Percentiles rank a stretch among this genome's conserved stretches.
Evolutionary conservation across 92 coral and sea anemone species (phyloP).

Genomic region (Palythoa heliodiscus): DNA sequence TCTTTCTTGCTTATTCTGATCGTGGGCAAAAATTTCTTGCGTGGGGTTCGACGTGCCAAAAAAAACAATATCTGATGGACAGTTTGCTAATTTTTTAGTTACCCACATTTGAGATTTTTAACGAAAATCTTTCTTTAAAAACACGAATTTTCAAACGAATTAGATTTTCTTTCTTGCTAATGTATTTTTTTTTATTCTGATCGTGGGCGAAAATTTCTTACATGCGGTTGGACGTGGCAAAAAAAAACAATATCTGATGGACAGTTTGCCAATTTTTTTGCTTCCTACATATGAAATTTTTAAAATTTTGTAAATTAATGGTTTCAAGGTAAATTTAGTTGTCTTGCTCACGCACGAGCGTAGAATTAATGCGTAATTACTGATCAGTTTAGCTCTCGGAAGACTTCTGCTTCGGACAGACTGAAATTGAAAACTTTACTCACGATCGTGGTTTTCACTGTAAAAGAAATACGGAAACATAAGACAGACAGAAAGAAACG

Average conservation of each 20-base stretch:
- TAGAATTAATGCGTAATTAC: neutral
- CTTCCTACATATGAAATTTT: neutral
- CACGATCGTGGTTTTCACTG: no score
- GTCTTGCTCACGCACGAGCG: neutral
- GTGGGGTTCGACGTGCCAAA: neutral
- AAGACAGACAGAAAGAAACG: no score
- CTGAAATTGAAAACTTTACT: no score
- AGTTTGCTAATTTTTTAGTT: neutral
- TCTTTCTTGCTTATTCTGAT: neutral
- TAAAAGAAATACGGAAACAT: no score
- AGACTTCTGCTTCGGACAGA: no score
- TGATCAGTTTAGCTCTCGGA: no score
- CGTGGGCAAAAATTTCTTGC: constrained; percentile 2
- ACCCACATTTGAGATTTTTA: neutral
- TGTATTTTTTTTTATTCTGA: neutral
- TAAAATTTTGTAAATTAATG: neutral
- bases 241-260: constrained; percentile 3
- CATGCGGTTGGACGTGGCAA: neutral
- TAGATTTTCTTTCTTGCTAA: neutral
- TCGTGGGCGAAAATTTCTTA: constrained; percentile 9
- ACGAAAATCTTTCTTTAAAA: neutral
- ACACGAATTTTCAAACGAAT: neutral
- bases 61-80: constrained; percentile 6
- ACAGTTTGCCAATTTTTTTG: neutral
- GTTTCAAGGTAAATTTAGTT: neutral